phyloP scores from a whole-genome alignment of 2,888 invertebrate species.

The Nymphalis c-album region DNA sequence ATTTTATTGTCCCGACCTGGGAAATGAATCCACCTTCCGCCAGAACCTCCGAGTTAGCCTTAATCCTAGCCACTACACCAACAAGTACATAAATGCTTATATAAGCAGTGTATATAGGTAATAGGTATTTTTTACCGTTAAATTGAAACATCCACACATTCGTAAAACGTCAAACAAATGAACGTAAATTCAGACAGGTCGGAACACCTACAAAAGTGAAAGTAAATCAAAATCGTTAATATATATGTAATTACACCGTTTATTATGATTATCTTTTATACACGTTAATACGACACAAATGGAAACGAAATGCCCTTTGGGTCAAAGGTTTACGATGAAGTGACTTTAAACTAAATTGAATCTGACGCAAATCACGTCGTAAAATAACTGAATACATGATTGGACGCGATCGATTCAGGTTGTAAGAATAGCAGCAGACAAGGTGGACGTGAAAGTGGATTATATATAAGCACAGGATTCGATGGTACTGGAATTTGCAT shows the following conservation, averaged over 20 bases:
- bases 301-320: constrained; percentile 53
- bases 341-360: constrained; percentile 75
- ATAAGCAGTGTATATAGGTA: no score
- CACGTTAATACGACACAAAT: constrained; percentile 26
- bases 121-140: no score
- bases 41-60: no score
- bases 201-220: no score
- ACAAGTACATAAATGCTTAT: no score
- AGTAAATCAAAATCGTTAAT: not conserved
- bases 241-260: constrained; percentile 12
- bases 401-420: constrained; percentile 58
- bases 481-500: no score
- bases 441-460: not conserved
- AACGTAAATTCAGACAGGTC: no score
- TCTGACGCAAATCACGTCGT: constrained; percentile 69
- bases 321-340: constrained; percentile 72
- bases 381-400: constrained; percentile 63
- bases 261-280: constrained; percentile 23
- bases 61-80: no score
- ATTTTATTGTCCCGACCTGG: no score
- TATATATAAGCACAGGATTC: not conserved
- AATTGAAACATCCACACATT: no score
- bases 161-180: no score
- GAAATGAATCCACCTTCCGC: no score
- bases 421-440: constrained; percentile 47